A percentile compares a stretch with the other conserved stretches of the same genome.
Conservation (phyloP, 2,797 vertebrate genomes). For the Lagocephalus sceleratus region DNA sequence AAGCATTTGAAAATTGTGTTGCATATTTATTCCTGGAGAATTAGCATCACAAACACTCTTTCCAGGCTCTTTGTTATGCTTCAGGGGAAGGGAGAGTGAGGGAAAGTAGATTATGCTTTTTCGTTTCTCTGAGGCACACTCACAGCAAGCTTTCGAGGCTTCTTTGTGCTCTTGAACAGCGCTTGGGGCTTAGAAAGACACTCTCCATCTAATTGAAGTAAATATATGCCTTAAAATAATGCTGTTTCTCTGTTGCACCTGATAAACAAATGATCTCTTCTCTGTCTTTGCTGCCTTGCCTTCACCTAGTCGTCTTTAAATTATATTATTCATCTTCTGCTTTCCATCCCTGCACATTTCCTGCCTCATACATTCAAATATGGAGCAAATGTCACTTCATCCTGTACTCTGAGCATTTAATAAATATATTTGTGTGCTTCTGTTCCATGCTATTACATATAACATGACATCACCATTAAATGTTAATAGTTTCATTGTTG, state of each 20-base stretch:
- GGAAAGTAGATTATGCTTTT: slow-evolving; percentile 62
- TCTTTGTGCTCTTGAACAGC: slow-evolving; percentile 45
- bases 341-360: background rate
- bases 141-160: slow-evolving; percentile 61
- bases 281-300: background rate
- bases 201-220: slow-evolving; percentile 44
- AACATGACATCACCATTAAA: no score
- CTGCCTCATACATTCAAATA: no score
- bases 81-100: slow-evolving; percentile 46
- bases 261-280: slow-evolving; percentile 20
- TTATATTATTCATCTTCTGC: slow-evolving; percentile 20
- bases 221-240: slow-evolving; percentile 46
- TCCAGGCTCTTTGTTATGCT: slow-evolving; percentile 61
- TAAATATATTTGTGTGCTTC: no score
- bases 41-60: slow-evolving; percentile 71
- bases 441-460: no score
- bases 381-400: no score
- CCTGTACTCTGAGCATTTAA: no score
- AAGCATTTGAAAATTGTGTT: slow-evolving; percentile 56
- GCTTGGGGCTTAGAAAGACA: slow-evolving; percentile 54
- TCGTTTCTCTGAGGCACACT: slow-evolving; percentile 52
- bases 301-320: slow-evolving; percentile 11
- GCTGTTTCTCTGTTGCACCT: slow-evolving; percentile 33
- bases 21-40: slow-evolving; percentile 67
- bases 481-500: no score